phyloP scores from a whole-genome alignment of 2,888 invertebrate genomes.

The Campoletis raptor region DNA sequence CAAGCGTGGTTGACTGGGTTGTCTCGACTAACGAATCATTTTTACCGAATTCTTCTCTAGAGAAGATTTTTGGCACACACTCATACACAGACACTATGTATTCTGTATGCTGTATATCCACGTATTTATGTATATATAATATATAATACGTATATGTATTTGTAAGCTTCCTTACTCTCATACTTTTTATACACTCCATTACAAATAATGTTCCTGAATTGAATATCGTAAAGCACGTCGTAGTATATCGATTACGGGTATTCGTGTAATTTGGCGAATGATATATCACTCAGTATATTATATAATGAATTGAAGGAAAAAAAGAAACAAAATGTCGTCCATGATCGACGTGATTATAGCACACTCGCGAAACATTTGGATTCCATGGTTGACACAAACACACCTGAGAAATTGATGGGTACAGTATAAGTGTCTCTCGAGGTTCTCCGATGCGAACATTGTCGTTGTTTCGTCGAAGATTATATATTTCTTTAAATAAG shows the following conservation, averaged over 20 bases:
- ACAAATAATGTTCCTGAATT: conserved; percentile 1
- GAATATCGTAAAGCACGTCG: conserved; percentile 43
- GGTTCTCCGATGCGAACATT: background rate
- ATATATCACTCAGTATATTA: background rate
- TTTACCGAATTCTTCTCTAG: conserved; percentile 10
- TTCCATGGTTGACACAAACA: conserved; percentile 15
- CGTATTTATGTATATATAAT: background rate
- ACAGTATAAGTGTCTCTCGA: conserved; percentile 15
- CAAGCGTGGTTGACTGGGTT: conserved; percentile 45
- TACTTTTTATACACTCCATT: conserved; percentile 29
- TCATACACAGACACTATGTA: background rate
- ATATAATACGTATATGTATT: background rate
- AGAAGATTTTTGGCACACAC: conserved; percentile 30
- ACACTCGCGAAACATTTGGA: conserved; percentile 18
- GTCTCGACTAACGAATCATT: conserved; percentile 55
- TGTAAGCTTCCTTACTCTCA: background rate
- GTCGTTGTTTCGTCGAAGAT: background rate
- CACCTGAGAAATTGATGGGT: conserved; percentile 14
- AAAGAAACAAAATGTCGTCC: background rate
- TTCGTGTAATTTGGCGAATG: conserved; percentile 1
- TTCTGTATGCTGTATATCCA: background rate
- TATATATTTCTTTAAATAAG: background rate
- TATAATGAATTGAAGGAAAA: background rate
- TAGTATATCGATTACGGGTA: background rate
- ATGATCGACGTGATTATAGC: conserved; percentile 5